Conservation (phyloP, 2,797 vertebrate genomes). For the Sebastiscus tertius region DNA sequence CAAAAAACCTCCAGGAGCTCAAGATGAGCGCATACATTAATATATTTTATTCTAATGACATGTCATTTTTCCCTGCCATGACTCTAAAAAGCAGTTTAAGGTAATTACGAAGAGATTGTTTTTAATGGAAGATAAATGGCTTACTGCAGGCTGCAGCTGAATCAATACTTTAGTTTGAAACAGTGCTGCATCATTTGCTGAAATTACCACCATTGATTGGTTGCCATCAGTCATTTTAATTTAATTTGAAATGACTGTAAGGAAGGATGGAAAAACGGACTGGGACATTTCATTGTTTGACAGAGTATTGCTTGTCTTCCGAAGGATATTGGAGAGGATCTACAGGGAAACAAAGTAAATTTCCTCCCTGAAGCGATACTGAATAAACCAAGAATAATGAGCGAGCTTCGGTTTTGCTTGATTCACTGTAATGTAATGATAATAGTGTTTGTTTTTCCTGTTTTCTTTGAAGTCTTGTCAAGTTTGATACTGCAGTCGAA, state of each 20-base stretch:
- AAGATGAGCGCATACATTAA: conserved; percentile 52
- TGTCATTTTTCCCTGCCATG: conserved; percentile 43
- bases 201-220: conserved; percentile 76
- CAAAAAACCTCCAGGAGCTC: conserved; percentile 47
- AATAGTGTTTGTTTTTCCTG: conserved; percentile 11
- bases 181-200: conserved; percentile 68
- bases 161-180: conserved; percentile 72
- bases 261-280: conserved; percentile 44
- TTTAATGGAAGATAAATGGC: conserved; percentile 67
- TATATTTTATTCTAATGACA: conserved; percentile 59
- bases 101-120: conserved; percentile 68
- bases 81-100: conserved; percentile 55
- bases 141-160: conserved; percentile 68
- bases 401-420: conserved; percentile 5
- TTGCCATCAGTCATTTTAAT: conserved; percentile 72
- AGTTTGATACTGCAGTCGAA: not conserved
- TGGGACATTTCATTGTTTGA: conserved; percentile 36
- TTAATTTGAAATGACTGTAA: conserved; percentile 73
- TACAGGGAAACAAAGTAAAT: conserved; percentile 30
- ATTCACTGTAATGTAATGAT: conserved; percentile 22
- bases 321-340: conserved; percentile 5
- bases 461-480: conserved; percentile 12
- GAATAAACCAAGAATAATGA: conserved; percentile 51
- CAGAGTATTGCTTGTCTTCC: conserved; percentile 37
- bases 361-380: conserved; percentile 37